These are phyloP conservation scores for Oryzias sinensis DNA, from an alignment of 2,797 vertebrate genomes.

Conservation along the genomic window DNA sequence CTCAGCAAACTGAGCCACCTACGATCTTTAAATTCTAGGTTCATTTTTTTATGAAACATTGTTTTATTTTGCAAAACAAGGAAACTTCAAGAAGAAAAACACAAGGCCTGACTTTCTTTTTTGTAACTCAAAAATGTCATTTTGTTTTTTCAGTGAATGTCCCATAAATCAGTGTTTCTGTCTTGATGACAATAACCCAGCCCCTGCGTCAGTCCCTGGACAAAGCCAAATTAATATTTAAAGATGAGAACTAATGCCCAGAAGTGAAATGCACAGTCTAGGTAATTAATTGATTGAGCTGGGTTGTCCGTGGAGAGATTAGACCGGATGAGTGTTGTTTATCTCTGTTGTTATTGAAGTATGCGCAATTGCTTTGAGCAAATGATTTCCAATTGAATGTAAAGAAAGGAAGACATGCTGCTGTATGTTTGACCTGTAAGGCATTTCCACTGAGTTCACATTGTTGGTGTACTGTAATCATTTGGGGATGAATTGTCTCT, in stretches of 20 bases:
- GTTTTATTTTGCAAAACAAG: too few relatives aligned
- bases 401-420: conserved; percentile 52
- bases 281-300: conserved; percentile 87
- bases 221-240: conserved; percentile 90
- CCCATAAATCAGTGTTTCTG: conserved; percentile 26
- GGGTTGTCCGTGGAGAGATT: conserved; percentile 77
- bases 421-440: conserved; percentile 69
- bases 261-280: conserved; percentile 81
- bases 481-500: conserved; percentile 55
- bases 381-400: conserved; percentile 69
- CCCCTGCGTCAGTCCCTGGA: conserved; percentile 76
- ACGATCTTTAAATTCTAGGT: too few relatives aligned
- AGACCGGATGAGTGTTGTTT: conserved; percentile 76
- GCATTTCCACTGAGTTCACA: conserved; percentile 56
- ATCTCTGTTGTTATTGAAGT: conserved; percentile 74
- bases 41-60: too few relatives aligned
- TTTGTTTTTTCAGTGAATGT: conserved; percentile 51
- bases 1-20: conserved; percentile 56
- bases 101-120: background rate
- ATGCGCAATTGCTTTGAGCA: conserved; percentile 68
- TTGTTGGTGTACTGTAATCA: conserved; percentile 47
- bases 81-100: too few relatives aligned
- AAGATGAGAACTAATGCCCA: conserved; percentile 86
- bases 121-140: conserved; percentile 23
- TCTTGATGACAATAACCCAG: conserved; percentile 63